Conservation (phyloP, 1,140 invertebrate species). For the Lepidurus arcticus region DNA sequence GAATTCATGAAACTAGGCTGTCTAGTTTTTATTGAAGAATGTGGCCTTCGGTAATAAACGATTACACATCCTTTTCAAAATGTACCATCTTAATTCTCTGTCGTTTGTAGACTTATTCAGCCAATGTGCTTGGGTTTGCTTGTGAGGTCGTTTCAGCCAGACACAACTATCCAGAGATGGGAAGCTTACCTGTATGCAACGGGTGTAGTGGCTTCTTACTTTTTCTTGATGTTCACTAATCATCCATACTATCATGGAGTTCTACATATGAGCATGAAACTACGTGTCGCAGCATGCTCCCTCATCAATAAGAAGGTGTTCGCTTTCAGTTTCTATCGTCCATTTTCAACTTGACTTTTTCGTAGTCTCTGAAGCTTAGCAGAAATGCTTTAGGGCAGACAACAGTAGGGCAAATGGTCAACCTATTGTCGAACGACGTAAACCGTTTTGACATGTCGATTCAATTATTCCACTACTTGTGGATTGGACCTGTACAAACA, state of each 20-base stretch:
- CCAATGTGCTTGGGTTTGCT: conserved; percentile 65
- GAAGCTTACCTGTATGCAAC: conserved; percentile 58
- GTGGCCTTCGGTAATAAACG: conserved; percentile 12
- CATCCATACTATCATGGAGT: conserved; percentile 74
- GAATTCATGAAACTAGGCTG: conserved; percentile 49
- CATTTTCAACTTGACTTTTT: conserved; percentile 28
- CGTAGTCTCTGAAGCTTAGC: conserved; percentile 51
- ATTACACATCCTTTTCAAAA: background rate
- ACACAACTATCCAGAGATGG: conserved; percentile 43
- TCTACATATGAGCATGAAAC: conserved; percentile 48
- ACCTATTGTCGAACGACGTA: conserved; percentile 85
- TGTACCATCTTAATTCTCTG: background rate
- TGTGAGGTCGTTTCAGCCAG: conserved; percentile 56
- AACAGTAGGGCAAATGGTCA: conserved; percentile 81
- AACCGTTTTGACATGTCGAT: conserved; percentile 44
- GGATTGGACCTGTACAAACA: conserved; percentile 67
- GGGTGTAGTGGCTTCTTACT: conserved; percentile 61
- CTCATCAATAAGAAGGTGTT: conserved; percentile 54
- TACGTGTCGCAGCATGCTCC: conserved; percentile 51
- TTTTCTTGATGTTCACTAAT: conserved; percentile 61
- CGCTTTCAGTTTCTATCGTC: background rate
- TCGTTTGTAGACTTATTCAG: conserved; percentile 56
- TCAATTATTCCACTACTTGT: conserved; percentile 51
- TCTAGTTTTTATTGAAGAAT: conserved; percentile 37
- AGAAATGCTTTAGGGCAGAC: conserved; percentile 65